A percentile compares a stretch with the other conserved stretches of the same genome.
Evolutionary conservation across 2,797 vertebrate genomes (phyloP).

Genomic region (Huso huso): DNA sequence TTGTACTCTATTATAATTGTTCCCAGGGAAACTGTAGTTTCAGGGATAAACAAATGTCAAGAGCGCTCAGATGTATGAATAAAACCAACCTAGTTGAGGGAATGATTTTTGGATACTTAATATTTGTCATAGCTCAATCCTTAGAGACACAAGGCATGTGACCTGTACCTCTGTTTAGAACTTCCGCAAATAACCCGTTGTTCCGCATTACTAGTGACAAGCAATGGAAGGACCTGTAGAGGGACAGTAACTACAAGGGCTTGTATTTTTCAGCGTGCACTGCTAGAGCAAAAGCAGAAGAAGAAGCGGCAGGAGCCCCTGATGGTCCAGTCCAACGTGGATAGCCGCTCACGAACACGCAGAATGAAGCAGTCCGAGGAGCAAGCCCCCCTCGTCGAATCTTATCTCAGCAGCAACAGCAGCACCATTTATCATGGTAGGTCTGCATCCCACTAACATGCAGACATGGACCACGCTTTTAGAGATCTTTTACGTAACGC

Average conservation of each 20-base stretch:
- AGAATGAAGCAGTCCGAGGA: slow-evolving; percentile 88
- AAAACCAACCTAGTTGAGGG: too few species aligned
- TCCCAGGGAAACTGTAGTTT: too few species aligned
- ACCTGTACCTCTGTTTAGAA: too few species aligned
- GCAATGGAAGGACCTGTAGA: background rate
- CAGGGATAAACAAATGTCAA: too few species aligned
- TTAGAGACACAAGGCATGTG: too few species aligned
- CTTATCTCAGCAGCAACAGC: slow-evolving; percentile 92
- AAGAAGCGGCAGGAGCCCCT: slow-evolving; percentile 95
- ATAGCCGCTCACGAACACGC: slow-evolving; percentile 77
- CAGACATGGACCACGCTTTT: too few species aligned
- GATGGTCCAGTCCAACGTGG: slow-evolving; percentile 95
- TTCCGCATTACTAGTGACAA: background rate
- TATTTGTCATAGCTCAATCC: background rate
- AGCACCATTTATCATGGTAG: slow-evolving; percentile 90
- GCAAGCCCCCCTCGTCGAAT: slow-evolving; percentile 91
- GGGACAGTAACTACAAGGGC: background rate
- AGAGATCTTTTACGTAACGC: too few species aligned
- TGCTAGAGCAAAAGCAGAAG: slow-evolving; percentile 95
- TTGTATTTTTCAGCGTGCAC: slow-evolving; percentile 63
- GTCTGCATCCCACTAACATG: background rate
- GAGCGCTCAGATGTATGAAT: too few species aligned
- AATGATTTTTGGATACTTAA: too few species aligned
- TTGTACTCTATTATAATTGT: too few species aligned
- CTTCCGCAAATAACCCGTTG: too few species aligned